Percentiles rank a stretch among this genome's conserved stretches.
Evolutionary conservation across 1,140 invertebrate species (phyloP).

Genomic region (Thaumatotibia leucotreta): DNA sequence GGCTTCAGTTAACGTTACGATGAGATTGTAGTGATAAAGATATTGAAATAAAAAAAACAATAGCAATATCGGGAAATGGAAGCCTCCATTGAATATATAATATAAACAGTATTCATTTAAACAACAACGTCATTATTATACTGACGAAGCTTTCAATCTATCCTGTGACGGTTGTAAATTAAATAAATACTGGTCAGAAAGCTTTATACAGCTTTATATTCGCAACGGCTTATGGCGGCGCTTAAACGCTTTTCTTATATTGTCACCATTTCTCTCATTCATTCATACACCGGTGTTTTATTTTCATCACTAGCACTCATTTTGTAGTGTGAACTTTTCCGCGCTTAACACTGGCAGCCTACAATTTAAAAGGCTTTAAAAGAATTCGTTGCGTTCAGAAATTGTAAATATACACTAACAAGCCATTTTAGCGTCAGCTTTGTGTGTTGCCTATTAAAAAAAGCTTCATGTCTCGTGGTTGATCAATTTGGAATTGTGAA

Average conservation of each 20-base stretch:
- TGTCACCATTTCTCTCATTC: slow-evolving; percentile 12
- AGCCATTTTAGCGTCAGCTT: slow-evolving; percentile 62
- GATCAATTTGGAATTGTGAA: slow-evolving; percentile 74
- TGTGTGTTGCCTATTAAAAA: slow-evolving; percentile 51
- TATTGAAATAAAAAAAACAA: too few relatives aligned
- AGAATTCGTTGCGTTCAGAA: slow-evolving; percentile 31
- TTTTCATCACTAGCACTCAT: background rate
- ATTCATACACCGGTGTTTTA: background rate
- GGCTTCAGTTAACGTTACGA: slow-evolving; percentile 24
- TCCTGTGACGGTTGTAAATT: background rate
- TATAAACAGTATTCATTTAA: background rate
- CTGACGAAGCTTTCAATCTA: background rate
- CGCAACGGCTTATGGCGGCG: slow-evolving; percentile 43
- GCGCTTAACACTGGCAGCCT: slow-evolving; percentile 8
- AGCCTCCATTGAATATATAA: background rate
- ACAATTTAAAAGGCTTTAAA: slow-evolving; percentile 12
- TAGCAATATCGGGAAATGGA: background rate
- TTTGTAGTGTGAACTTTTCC: background rate
- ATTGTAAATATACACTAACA: slow-evolving; percentile 70
- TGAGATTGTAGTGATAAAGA: too few relatives aligned
- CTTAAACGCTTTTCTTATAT: slow-evolving; percentile 67
- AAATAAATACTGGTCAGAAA: background rate
- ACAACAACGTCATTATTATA: background rate
- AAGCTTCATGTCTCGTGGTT: slow-evolving; percentile 42
- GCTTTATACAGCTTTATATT: slow-evolving; percentile 37